A percentile compares a stretch with the other conserved stretches of the same genome.
These are phyloP conservation scores for Abscondita cerata DNA, from an alignment of 2,888 invertebrate genomes.

Conservation along the genomic window DNA sequence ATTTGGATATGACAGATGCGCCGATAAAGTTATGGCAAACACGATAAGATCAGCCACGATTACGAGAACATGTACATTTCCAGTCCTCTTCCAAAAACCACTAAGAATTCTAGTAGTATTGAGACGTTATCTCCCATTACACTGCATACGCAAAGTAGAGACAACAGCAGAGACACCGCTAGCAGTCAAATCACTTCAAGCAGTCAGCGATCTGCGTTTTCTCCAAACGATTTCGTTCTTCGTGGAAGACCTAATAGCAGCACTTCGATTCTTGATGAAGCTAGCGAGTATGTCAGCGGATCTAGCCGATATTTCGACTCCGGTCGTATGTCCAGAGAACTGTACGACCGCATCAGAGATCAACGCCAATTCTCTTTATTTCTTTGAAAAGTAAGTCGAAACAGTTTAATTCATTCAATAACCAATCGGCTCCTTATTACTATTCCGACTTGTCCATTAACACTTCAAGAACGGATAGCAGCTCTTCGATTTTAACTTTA, in stretches of 20 bases:
- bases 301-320: constrained; percentile 50
- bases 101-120: constrained; percentile 17
- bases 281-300: constrained; percentile 48
- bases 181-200: constrained; percentile 31
- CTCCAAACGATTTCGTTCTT: constrained; percentile 48
- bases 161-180: constrained; percentile 40
- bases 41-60: constrained; percentile 39
- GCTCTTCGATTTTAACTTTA: constrained; percentile 56
- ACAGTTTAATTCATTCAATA: constrained; percentile 29
- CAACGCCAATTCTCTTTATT: constrained; percentile 40
- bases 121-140: constrained; percentile 20
- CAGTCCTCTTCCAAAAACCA: constrained; percentile 24
- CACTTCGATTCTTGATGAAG: constrained; percentile 51
- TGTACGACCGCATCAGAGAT: constrained; percentile 45
- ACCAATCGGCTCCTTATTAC: constrained; percentile 81
- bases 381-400: constrained; percentile 19
- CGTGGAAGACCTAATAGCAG: constrained; percentile 50
- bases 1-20: constrained; percentile 1
- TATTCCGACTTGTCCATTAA: constrained; percentile 76
- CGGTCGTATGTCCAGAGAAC: constrained; percentile 44
- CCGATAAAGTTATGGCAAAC: constrained; percentile 1
- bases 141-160: constrained; percentile 34
- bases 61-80: constrained; percentile 53
- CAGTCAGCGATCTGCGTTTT: constrained; percentile 38
- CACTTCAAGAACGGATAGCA: constrained; percentile 47